Conservation (phyloP, 2,888 invertebrate genomes). For the Graphium colonna region DNA sequence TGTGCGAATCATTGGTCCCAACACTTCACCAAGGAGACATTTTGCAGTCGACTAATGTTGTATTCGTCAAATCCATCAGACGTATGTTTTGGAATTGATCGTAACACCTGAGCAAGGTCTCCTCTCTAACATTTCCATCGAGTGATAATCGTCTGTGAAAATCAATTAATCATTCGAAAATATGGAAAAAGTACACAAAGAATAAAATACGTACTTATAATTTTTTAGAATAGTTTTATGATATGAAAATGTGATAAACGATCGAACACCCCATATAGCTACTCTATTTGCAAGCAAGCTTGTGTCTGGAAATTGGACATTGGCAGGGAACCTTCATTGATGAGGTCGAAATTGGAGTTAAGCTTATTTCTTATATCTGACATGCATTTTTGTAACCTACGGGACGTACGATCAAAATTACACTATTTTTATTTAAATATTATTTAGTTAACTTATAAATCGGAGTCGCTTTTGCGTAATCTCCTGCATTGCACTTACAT, state of each 20-base stretch:
- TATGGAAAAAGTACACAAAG: neutral
- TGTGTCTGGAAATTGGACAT: neutral
- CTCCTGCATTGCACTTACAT: neutral
- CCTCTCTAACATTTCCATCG: conserved; percentile 16
- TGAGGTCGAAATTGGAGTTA: neutral
- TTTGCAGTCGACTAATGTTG: conserved; percentile 24
- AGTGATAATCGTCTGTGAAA: conserved; percentile 4
- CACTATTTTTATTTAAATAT: conserved; percentile 4
- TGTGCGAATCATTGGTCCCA: conserved; percentile 64
- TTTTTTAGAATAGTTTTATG: neutral
- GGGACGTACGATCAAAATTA: conserved; percentile 16
- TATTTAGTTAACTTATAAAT: conserved; percentile 2
- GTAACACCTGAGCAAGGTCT: conserved; percentile 14
- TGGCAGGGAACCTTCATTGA: neutral
- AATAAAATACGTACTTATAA: neutral
- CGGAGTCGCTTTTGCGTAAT: neutral
- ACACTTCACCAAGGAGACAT: conserved; percentile 56
- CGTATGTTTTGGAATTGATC: neutral
- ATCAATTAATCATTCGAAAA: conserved; percentile 1
- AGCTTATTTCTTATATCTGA: neutral
- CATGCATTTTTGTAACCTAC: conserved; percentile 13
- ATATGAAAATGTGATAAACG: conserved; percentile 5
- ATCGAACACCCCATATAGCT: conserved; percentile 5
- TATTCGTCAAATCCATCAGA: conserved; percentile 1
- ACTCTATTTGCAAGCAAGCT: conserved; percentile 3